phyloP scores from a whole-genome alignment of 1,140 invertebrate species.

The Drosophila subobscura region DNA sequence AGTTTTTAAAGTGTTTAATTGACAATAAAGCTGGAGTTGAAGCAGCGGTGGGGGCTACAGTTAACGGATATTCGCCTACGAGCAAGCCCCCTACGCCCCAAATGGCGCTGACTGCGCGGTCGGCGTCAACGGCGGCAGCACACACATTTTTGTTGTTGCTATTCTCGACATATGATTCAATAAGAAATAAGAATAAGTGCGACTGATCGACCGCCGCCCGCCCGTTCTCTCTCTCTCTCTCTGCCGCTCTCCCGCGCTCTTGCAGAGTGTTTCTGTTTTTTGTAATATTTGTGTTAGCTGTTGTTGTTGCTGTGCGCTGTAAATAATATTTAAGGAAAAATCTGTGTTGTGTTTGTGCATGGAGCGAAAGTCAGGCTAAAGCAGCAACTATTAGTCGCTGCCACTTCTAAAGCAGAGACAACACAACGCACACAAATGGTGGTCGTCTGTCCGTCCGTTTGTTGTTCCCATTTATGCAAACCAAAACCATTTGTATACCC shows the following conservation, averaged over 20 bases:
- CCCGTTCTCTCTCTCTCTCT: slow-evolving; percentile 3
- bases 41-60: no score
- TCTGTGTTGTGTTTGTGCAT: slow-evolving; percentile 13
- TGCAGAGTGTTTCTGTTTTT: slow-evolving; percentile 43
- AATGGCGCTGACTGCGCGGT: slow-evolving; percentile 51
- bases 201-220: slow-evolving; percentile 46
- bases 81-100: slow-evolving; percentile 46
- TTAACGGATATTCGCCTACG: neutral
- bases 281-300: slow-evolving; percentile 64
- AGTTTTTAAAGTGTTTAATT: neutral
- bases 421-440: slow-evolving; percentile 40
- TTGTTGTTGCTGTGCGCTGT: slow-evolving; percentile 41
- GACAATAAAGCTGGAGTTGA: no score
- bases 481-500: slow-evolving; percentile 36
- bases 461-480: slow-evolving; percentile 53
- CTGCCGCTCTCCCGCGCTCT: slow-evolving; percentile 17
- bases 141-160: slow-evolving; percentile 77
- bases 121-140: slow-evolving; percentile 38
- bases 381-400: neutral
- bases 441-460: slow-evolving; percentile 31
- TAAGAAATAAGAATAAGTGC: slow-evolving; percentile 75
- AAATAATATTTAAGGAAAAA: slow-evolving; percentile 60
- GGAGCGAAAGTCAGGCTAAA: slow-evolving; percentile 41
- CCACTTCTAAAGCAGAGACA: slow-evolving; percentile 1
- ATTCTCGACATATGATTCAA: slow-evolving; percentile 83